Evolutionary conservation across 2,113 vertebrate species (phyloP).

Genomic region (Columbina picui): DNA sequence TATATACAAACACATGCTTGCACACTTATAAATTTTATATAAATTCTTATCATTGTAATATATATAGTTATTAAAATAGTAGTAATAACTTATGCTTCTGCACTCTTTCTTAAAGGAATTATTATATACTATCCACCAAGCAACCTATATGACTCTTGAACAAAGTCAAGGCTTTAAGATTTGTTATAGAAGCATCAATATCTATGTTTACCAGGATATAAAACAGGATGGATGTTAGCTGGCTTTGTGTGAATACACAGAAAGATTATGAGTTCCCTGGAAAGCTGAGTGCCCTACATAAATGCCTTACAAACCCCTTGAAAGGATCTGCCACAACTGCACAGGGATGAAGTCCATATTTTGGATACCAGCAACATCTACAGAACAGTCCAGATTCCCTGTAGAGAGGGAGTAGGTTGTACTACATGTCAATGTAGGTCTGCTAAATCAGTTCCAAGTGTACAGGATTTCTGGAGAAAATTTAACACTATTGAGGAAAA

Average conservation of each 20-base stretch:
- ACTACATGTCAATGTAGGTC: background rate
- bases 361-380: background rate
- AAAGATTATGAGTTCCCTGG: background rate
- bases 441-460: background rate
- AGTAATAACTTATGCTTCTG: background rate
- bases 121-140: background rate
- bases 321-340: background rate
- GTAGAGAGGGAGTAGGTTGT: background rate
- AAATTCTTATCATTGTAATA: background rate
- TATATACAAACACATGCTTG: background rate
- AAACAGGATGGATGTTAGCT: background rate
- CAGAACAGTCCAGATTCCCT: background rate
- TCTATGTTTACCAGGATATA: background rate
- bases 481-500: background rate
- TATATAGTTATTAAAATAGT: background rate
- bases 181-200: background rate
- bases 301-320: background rate
- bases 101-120: background rate
- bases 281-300: background rate
- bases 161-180: background rate
- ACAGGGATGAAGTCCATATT: background rate
- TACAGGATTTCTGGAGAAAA: background rate
- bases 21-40: background rate
- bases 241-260: background rate
- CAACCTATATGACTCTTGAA: background rate